A percentile compares a stretch with the other conserved stretches of the same genome.
These are phyloP conservation scores for Cyrtonyx montezumae DNA, from an alignment of 2,113 vertebrate species.

Conservation along the genomic window DNA sequence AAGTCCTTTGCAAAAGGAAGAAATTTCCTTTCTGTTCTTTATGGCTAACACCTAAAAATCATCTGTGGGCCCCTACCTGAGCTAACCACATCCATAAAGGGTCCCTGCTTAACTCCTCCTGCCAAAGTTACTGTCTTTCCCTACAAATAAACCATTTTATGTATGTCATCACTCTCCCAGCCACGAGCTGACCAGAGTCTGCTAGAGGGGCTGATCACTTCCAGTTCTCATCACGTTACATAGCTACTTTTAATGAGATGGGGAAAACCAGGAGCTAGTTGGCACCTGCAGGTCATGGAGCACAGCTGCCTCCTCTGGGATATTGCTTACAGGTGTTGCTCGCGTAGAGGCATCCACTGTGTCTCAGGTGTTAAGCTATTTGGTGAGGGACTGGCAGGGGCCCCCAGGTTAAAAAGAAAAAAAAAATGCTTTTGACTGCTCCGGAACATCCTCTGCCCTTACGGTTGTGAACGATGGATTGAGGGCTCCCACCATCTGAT, in stretches of 20 bases:
- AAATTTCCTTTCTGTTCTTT: background rate
- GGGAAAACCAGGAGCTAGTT: background rate
- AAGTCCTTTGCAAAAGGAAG: background rate
- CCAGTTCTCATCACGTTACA: background rate
- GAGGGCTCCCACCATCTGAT: background rate
- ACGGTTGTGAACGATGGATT: background rate
- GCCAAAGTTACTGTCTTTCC: background rate
- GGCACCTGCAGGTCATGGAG: background rate
- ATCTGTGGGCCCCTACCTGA: background rate
- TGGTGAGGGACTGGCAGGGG: background rate
- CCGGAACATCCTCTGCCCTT: background rate
- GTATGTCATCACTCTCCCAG: background rate
- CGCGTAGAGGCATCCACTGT: background rate
- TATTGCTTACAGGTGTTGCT: background rate
- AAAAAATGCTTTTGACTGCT: background rate
- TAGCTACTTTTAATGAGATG: background rate
- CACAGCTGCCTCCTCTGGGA: background rate
- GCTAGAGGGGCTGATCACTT: background rate
- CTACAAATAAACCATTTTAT: background rate
- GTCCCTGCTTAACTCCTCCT: background rate
- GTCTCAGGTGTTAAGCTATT: background rate
- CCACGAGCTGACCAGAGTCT: accelerated
- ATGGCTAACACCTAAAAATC: background rate
- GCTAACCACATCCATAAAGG: background rate
- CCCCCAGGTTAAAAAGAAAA: background rate